Conservation (phyloP, 2,113 vertebrate species). For the Alectura lathami region DNA sequence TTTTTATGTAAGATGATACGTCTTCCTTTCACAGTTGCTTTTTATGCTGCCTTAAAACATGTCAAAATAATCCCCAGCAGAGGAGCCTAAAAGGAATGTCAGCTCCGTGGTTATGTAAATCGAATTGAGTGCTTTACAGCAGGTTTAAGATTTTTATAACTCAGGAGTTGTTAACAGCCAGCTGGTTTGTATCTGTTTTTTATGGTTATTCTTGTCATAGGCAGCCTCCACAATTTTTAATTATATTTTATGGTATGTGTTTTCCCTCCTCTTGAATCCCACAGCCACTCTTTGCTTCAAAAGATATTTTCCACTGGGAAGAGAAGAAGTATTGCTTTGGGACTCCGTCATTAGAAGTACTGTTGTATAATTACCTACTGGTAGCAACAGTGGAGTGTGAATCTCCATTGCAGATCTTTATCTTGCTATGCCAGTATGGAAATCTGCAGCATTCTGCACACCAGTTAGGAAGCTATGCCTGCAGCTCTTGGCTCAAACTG, state of each 20-base stretch:
- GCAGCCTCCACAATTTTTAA: constrained; percentile 88
- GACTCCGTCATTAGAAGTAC: constrained; percentile 73
- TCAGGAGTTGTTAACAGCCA: constrained; percentile 87
- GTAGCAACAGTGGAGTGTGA: constrained; percentile 69
- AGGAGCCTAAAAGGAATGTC: constrained; percentile 82
- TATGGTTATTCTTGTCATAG: constrained; percentile 88
- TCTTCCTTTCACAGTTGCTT: constrained; percentile 81
- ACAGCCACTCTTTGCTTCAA: constrained; percentile 78
- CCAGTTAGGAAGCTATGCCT: background rate
- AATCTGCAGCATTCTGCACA: constrained; percentile 39
- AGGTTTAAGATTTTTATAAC: constrained; percentile 90
- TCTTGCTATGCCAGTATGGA: constrained; percentile 43
- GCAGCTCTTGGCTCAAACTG: background rate
- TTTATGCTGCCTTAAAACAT: constrained; percentile 86
- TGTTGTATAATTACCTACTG: constrained; percentile 75
- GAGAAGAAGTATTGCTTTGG: constrained; percentile 69
- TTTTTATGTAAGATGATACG: constrained; percentile 80
- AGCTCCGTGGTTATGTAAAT: constrained; percentile 87
- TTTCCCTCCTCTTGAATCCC: constrained; percentile 82
- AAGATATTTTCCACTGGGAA: constrained; percentile 78
- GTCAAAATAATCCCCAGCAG: constrained; percentile 84
- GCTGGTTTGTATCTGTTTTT: constrained; percentile 89
- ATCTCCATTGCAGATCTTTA: constrained; percentile 56
- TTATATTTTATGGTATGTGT: constrained; percentile 88
- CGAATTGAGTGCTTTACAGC: constrained; percentile 85